Percentiles rank a stretch among this genome's conserved stretches.
These are phyloP conservation scores for Diprion similis DNA, from an alignment of 1,140 invertebrate species.

Conservation along the genomic window DNA sequence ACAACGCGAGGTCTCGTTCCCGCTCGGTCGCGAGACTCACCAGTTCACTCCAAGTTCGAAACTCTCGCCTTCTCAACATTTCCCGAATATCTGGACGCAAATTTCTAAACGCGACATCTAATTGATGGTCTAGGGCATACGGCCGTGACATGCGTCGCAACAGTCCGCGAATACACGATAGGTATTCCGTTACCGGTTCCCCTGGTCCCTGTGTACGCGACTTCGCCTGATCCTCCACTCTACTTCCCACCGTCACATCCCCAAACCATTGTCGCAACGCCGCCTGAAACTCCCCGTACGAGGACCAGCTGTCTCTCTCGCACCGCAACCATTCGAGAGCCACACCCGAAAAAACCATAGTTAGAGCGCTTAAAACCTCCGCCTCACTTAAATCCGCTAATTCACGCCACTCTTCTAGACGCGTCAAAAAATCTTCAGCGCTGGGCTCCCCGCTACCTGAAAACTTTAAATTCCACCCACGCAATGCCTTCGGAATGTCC, in stretches of 20 bases:
- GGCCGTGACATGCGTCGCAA: neutral
- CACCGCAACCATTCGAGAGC: neutral
- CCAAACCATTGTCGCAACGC: constrained; percentile 10
- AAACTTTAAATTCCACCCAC: too few relatives aligned
- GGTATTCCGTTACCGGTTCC: constrained; percentile 8
- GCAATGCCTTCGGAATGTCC: too few relatives aligned
- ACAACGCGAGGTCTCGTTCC: neutral
- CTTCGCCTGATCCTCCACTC: neutral
- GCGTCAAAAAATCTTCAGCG: too few relatives aligned
- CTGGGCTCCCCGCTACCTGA: too few relatives aligned
- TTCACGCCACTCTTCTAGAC: too few relatives aligned
- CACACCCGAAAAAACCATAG: neutral
- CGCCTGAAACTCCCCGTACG: neutral
- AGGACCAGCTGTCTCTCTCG: neutral
- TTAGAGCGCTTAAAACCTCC: neutral
- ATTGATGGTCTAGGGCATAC: neutral
- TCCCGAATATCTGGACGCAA: neutral
- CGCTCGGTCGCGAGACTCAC: neutral
- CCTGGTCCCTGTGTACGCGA: constrained; percentile 2
- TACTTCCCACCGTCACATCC: neutral
- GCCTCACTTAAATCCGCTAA: neutral
- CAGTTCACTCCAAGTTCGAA: neutral
- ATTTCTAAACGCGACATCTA: constrained; percentile 3
- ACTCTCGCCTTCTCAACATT: neutral
- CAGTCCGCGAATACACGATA: constrained; percentile 12